phyloP scores from a whole-genome alignment of 2,113 vertebrate genomes.

The Calidris pygmaea region DNA sequence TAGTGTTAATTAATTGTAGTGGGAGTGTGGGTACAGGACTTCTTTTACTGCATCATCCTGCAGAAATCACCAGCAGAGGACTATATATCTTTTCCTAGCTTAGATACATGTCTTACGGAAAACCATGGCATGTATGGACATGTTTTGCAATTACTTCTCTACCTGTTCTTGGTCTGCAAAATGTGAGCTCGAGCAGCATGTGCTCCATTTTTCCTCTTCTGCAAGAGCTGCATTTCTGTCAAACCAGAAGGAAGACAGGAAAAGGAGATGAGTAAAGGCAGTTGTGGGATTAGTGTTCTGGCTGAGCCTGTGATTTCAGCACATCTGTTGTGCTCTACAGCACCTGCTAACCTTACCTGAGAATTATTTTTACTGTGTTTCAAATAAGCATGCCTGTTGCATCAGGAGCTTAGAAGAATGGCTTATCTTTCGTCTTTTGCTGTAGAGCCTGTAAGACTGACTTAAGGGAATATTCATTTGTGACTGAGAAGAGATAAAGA shows the following conservation, averaged over 20 bases:
- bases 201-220: not conserved
- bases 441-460: not conserved
- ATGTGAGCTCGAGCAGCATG: not conserved
- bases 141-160: constrained; percentile 46
- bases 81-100: not conserved
- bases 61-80: not conserved
- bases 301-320: not conserved
- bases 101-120: not conserved
- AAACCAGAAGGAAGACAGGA: not conserved
- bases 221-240: not conserved
- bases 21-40: not conserved
- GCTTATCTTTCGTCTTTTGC: not conserved
- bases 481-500: not conserved
- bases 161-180: not conserved
- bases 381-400: not conserved
- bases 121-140: not conserved
- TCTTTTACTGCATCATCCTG: not conserved
- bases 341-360: not conserved
- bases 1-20: not conserved
- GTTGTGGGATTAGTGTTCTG: not conserved
- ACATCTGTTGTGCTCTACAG: not conserved
- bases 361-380: not conserved
- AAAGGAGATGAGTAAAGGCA: not conserved
- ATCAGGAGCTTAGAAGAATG: not conserved
- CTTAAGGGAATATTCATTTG: not conserved